Base-by-base conservation (phyloP, 2,888 invertebrate genomes). In the Agrochola macilenta region DNA sequence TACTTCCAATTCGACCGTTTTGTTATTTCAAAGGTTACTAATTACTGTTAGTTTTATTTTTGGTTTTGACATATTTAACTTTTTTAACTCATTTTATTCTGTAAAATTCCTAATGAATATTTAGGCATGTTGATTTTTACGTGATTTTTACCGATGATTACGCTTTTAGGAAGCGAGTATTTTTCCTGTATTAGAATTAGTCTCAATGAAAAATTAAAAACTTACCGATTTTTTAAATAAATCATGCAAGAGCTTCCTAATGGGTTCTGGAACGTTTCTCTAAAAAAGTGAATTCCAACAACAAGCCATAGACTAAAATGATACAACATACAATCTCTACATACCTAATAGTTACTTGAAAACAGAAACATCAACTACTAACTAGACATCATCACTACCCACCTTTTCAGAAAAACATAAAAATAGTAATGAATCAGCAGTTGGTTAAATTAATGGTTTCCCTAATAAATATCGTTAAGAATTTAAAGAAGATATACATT, bases 1-100 rank as follows among this genome's bases (percentile, higher is more conserved):
- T 81, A 79, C 63, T 85, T 85, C 78, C 64, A 86, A 83, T 78
- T 75, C 79, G 77, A 78, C 73, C 74, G 76, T 88, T 88, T 81
- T 89, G 87, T 89, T 89, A 81, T 89, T 88, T 87, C 75, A 88
- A 82, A 82, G 43, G 65, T 82, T 76, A 86, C 89, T 89, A 89
- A 89, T 89, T 87, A 86, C 84, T 78, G 61, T 58, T n/a, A 64
- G 60, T 78, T 75, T 76, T 69, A 75, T 70, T 79, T 70, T 79
- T 46, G 9, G 35, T 30, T 68, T 70, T 63, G 63, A 77, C 63
- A 26, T 52, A 30, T 60, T 49, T 69, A 26, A 39, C n/a, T n/a
- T 49, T 30, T 78, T 60, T 52, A 5, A 30, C 2, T 23, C 5
- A 30, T 49, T 49, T 74, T 11, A 14, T 76, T 65, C 0, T 2